These are phyloP conservation scores for Ara ararauna DNA, from an alignment of 2,797 vertebrate species.

Conservation along the genomic window DNA sequence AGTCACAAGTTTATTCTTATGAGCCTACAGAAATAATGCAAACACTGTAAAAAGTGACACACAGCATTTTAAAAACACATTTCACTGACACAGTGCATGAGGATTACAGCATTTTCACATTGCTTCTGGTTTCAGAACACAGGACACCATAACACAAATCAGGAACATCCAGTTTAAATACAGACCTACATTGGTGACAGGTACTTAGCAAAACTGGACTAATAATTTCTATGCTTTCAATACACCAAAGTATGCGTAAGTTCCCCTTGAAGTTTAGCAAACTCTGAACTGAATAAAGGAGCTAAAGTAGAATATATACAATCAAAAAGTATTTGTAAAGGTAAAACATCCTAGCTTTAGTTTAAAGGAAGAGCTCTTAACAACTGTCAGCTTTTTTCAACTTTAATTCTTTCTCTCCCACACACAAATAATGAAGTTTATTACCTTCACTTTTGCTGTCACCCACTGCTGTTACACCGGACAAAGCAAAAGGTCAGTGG, in stretches of 20 bases:
- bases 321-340: not conserved
- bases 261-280: not conserved
- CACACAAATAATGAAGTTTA: constrained; percentile 8
- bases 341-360: not conserved
- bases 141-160: not conserved
- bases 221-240: not conserved
- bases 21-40: not conserved
- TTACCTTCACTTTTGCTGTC: constrained; percentile 63
- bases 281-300: not conserved
- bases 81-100: not conserved
- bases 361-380: not conserved
- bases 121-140: not conserved
- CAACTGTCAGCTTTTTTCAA: not conserved
- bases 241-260: not conserved
- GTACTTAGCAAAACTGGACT: not conserved
- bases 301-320: not conserved
- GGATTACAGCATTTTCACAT: not conserved
- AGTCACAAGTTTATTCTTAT: not conserved
- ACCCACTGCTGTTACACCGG: constrained; percentile 9
- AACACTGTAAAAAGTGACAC: not conserved
- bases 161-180: not conserved
- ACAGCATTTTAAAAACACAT: not conserved
- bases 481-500: constrained; percentile 36
- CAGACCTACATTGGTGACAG: not conserved
- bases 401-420: not conserved